phyloP scores from a whole-genome alignment of 1,140 invertebrate species.

The Halesus radiatus region DNA sequence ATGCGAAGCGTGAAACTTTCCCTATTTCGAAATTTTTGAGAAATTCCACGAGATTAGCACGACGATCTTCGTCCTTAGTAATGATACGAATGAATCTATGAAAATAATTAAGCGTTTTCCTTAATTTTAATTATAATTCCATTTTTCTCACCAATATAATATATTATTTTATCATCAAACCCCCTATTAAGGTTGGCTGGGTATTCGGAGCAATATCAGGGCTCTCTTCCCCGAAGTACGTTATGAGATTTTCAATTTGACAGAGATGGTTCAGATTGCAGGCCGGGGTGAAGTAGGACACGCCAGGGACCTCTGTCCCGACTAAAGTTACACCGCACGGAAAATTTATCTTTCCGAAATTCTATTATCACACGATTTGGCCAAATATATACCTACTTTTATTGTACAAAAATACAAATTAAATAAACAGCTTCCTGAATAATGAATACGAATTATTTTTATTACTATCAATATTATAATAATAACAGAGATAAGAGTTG shows the following conservation, averaged over 20 bases:
- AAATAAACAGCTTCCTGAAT: too few relatives aligned
- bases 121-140: too few relatives aligned
- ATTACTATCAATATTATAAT: too few relatives aligned
- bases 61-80: too few relatives aligned
- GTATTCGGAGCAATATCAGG: conserved; percentile 39
- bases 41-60: too few relatives aligned
- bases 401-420: not conserved
- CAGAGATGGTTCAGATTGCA: conserved; percentile 57
- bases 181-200: not conserved
- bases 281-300: conserved; percentile 52
- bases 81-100: too few relatives aligned
- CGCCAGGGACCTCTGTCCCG: conserved; percentile 38
- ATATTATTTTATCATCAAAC: not conserved
- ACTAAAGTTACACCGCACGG: conserved; percentile 7
- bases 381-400: not conserved
- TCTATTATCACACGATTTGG: not conserved
- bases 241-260: conserved; percentile 58
- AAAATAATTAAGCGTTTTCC: too few relatives aligned
- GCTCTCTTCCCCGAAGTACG: conserved; percentile 54
- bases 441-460: too few relatives aligned
- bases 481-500: too few relatives aligned
- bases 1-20: too few relatives aligned
- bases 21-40: too few relatives aligned
- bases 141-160: not conserved
- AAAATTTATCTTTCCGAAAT: not conserved